Base-by-base conservation (phyloP, 1,140 invertebrate species). In the Drosophila biarmipes region DNA sequence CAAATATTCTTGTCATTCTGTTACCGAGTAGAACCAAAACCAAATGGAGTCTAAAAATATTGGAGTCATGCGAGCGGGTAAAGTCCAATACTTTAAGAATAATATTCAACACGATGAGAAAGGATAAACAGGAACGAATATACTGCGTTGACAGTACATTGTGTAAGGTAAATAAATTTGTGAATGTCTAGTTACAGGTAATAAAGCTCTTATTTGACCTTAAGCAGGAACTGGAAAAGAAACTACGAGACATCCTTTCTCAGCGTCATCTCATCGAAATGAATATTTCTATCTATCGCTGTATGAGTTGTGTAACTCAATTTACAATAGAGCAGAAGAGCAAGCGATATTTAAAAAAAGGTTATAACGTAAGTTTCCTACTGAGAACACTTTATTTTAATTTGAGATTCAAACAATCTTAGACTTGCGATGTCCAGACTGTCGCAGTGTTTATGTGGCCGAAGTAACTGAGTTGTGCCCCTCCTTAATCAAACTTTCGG, bases 251-350 rank as follows among this genome's bases (percentile, higher is more conserved):
- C 19, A 92, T 93, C 38, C 91, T 95, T 6, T 93, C 92, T 6
- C 87, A 92, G 40, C 92, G 93, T 61, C 91, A 93, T 51, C 92
- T 95, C 48, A 85, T 77, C 90, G 87, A 93, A 91, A 92, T 93
- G 89, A 93, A 93, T 51, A 92, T 93, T 61, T 90, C 78, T n/a
- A 86, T 94, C 10, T 95, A 94, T 73, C 93, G 93, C 63, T 95
- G 95, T 78, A 93, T 95, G 73, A 95, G 94, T 89, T 95, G 95
- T 66, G 92, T 92, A 10, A 93, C 93, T 6, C 92, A 94, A 52
- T 95, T 95, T 89, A 93, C 93, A 2, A 92, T 93, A 67, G 93
- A 94, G 53, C 92, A 84, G 4, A 90, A 80, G n/a, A 74, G 35
- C 21, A 90, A 71, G 14, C 52, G 31, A 10, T 73, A 74, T 8